Evolutionary conservation across 1,140 invertebrate species (phyloP), one percentile per base, ranked within the genome.

Genomic region (Mactra quadrangularis): DNA sequence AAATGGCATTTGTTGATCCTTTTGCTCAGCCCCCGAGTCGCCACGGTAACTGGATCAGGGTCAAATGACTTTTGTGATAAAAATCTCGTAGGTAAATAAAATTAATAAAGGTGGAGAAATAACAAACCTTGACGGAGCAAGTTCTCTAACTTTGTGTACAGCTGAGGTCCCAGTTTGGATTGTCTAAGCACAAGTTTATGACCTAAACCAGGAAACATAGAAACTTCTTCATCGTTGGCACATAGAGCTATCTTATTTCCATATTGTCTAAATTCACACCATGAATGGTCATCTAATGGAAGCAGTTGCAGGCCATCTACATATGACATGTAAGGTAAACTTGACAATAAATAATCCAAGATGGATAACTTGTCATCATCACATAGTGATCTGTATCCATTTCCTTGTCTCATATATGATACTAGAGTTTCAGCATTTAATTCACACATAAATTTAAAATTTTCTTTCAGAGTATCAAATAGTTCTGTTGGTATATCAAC

Each of bases 281-380:
- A 76, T 76, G 22, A 19, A 31, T 45, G 22, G 11, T n/a, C 19
- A 33, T 50, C 72, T 31, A 76, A 27, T 22, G 55, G 53, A 15
- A 76, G n/a, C 22, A 76, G 38, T 45, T 76, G 33, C 17, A 76
- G 41, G 29, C 41, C 57, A 29, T 22, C 19, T 29, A 76, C 13
- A 22, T 15, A 3, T 13, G 1, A 3, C 55, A n/a, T 19, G 31
- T 57, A 35, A 17, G 19, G 29, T 19, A 35, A 33, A n/a, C 7
- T 25, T 31, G 53, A n/a, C 7, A 68, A 25, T 13, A 76, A 27
- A 60, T 55, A 76, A 7, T 15, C 11, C 13, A 76, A 33, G 0
- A 76, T 6, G 4, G 13, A 22, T 13, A 41, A 15, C 31, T 76
- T 76, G n/a, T 33, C 33, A 25, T 38, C 38, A 50, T 70, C 22